phyloP scores from a whole-genome alignment of 2,113 vertebrate genomes.

The Smithornis capensis region DNA sequence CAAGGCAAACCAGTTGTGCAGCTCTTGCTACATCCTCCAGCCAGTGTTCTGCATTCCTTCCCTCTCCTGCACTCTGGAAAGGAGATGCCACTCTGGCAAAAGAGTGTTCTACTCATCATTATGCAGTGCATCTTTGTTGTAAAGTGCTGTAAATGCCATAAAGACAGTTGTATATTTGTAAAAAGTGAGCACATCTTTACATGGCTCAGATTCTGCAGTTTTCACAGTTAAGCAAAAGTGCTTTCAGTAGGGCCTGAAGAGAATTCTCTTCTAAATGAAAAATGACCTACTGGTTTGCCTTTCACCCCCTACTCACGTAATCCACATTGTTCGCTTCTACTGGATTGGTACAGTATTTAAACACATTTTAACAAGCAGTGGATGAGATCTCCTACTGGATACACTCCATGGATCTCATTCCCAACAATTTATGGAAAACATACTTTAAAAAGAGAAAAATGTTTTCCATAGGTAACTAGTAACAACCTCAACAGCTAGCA shows the following conservation, averaged over 20 bases:
- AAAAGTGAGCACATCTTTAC: neutral
- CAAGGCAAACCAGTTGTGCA: neutral
- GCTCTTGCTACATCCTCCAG: neutral
- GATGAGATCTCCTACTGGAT: neutral
- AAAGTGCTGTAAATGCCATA: neutral
- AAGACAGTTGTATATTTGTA: neutral
- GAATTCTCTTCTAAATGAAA: neutral
- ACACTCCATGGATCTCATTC: neutral
- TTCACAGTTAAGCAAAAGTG: neutral
- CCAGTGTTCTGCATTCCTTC: neutral
- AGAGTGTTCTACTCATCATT: neutral
- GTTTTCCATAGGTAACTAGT: neutral
- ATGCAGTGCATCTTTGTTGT: neutral
- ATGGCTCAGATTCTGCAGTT: neutral
- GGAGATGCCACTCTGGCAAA: neutral
- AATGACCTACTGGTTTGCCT: neutral
- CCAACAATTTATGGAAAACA: neutral
- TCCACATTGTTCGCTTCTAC: neutral
- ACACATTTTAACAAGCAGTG: neutral
- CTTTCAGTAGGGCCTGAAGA: neutral
- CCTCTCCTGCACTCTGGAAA: neutral
- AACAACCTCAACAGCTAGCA: slow-evolving; percentile 1
- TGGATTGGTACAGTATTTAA: neutral
- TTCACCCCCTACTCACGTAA: neutral
- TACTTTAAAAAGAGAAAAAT: neutral